Percentiles rank a stretch among this genome's conserved stretches.
phyloP scores from a whole-genome alignment of 1,140 invertebrate species.

The Diprion similis region DNA sequence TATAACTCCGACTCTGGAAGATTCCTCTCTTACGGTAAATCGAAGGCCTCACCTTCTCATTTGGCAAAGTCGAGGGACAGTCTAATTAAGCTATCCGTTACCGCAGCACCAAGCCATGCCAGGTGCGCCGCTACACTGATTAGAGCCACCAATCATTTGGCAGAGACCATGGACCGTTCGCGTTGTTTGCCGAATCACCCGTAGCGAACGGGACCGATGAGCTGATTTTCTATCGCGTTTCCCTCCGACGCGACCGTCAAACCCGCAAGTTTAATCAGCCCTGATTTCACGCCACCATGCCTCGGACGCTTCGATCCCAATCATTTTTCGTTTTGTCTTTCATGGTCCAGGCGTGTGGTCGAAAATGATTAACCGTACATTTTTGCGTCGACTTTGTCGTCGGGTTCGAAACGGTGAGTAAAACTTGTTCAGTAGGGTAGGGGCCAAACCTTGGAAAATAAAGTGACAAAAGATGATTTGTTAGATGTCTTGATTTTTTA shows the following conservation, averaged over 20 bases:
- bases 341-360: no score
- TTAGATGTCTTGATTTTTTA: no score
- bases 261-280: neutral
- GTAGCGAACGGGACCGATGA: neutral
- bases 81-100: conserved; percentile 48
- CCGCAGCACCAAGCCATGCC: conserved; percentile 15
- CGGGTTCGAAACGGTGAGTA: no score
- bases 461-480: no score
- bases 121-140: conserved; percentile 37
- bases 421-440: no score
- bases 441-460: no score
- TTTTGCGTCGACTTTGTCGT: no score
- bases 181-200: conserved; percentile 38
- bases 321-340: no score
- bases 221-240: neutral
- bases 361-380: no score
- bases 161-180: conserved; percentile 19
- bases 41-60: neutral
- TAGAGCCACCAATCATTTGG: conserved; percentile 49
- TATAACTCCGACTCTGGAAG: neutral
- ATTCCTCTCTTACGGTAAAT: neutral
- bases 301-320: no score
- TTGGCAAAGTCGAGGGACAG: conserved; percentile 31
- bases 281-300: neutral
- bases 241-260: neutral